Evolutionary conservation across 2,888 invertebrate species (phyloP).

Genomic region (Lasioglossum oenotherae): DNA sequence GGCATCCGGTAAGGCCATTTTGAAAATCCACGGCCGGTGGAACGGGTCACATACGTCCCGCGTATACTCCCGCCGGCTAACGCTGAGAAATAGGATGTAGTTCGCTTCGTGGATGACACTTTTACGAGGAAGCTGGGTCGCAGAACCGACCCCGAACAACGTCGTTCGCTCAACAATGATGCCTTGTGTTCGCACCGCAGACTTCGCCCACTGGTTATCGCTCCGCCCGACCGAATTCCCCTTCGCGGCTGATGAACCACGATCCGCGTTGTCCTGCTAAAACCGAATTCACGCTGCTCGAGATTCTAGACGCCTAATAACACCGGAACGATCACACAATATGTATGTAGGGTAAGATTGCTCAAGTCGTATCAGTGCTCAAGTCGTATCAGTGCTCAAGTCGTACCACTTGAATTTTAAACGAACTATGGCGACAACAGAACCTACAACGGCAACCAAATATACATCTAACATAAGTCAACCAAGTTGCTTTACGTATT

Average conservation of each 20-base stretch:
- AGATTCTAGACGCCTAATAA: background rate
- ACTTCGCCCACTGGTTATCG: constrained; percentile 22
- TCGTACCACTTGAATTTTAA: too few species aligned
- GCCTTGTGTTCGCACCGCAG: constrained; percentile 26
- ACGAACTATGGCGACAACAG: too few species aligned
- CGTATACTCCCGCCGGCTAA: constrained; percentile 39
- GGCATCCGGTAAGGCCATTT: constrained; percentile 52
- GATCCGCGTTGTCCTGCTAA: background rate
- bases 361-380: too few species aligned
- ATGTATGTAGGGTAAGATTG: too few species aligned
- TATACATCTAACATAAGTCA: too few species aligned
- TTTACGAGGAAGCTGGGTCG: constrained; percentile 61
- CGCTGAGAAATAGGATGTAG: constrained; percentile 66
- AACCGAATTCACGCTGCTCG: background rate
- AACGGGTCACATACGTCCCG: constrained; percentile 39
- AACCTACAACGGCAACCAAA: too few species aligned
- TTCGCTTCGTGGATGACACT: constrained; percentile 57
- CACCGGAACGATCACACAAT: background rate
- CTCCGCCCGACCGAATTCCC: background rate
- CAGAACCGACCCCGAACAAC: constrained; percentile 37
- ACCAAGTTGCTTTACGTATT: too few species aligned
- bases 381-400: too few species aligned
- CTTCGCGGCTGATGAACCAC: constrained; percentile 1
- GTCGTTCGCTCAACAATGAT: constrained; percentile 50
- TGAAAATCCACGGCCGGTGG: constrained; percentile 58